Evolutionary conservation across 64 coral and sea anemone species (phyloP), one percentile per base, ranked within the genome.

Genomic region (Porites lutea): DNA sequence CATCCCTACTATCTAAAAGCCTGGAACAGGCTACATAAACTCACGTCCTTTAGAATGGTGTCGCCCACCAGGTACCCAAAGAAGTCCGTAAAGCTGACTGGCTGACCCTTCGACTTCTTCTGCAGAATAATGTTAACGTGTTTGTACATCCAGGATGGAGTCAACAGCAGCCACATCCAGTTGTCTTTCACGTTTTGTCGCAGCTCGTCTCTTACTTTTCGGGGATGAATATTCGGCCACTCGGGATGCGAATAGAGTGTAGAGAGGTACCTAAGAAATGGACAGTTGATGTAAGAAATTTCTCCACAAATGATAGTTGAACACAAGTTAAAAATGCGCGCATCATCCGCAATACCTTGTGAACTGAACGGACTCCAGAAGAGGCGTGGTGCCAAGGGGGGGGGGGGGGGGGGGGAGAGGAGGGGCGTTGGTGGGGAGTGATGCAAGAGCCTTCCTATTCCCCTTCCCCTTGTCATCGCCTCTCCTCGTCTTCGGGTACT

Each of bases 231-330:
- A 4, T 52, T 16, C 3, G 94, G 94, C 85, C 85, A 96, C 2
- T 89, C 13, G 5, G 90, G 90, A 75, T 96, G 94, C 2, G 94
- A 96, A 76, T 92, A 96, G 13, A 96, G 75, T 6, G 79, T 86
- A 2, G 94, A 96, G 12, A 96, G 77, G 5, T 92, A 96, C 93
- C 93, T 95, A 23, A 13, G 20, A 11, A 59, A 72, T 11, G 2
- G 3, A 77, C 12, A 77, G 74, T 5, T 43, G 62, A 65, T 65
- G 62, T 65, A 4, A 59, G 9, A 50, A 81, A 2, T 55, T 52
- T 13, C 14, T 15, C 5, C 37, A 22, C 19, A 37, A 37, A 37
- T 37, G 27, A 37, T 37, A 37, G 27, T 37, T 37, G 27, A 37
- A 37, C 27, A 37, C 27, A 37, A 37, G 27, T 37, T 37, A 37